Percentiles rank a stretch among this genome's conserved stretches.
phyloP scores from a whole-genome alignment of 2,113 vertebrate genomes.

The Elephantulus edwardii region DNA sequence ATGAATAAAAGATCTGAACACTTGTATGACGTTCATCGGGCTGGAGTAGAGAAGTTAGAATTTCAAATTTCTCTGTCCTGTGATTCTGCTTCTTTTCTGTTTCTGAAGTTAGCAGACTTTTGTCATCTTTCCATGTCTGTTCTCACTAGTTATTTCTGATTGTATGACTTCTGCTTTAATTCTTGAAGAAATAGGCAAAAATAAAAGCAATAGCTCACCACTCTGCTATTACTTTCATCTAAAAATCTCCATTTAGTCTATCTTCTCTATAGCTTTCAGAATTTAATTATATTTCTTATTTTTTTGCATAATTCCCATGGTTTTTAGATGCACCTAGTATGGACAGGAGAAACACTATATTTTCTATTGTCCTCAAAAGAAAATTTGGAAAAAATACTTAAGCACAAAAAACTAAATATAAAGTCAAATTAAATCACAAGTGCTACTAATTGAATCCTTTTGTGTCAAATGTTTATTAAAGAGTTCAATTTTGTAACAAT shows the following conservation, averaged over 20 bases:
- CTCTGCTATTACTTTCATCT: neutral
- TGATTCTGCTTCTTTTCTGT: neutral
- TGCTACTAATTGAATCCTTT: neutral
- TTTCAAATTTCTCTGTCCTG: neutral
- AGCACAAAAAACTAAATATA: neutral
- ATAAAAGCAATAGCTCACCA: neutral
- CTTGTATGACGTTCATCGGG: too few species aligned
- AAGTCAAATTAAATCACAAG: neutral
- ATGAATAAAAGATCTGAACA: too few species aligned
- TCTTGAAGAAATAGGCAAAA: too few species aligned
- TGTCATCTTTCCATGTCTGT: fast-evolving
- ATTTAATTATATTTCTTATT: neutral
- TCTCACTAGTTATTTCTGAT: too few species aligned
- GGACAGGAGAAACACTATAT: neutral
- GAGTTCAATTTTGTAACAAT: neutral
- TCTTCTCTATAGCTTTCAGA: neutral
- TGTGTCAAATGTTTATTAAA: neutral
- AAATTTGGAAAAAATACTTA: too few species aligned
- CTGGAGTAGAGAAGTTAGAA: too few species aligned
- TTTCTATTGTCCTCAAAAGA: neutral
- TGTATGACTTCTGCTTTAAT: too few species aligned
- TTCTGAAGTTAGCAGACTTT: neutral
- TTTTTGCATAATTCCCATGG: too few species aligned
- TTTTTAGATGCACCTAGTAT: neutral
- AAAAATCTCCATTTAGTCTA: fast-evolving